Conservation (phyloP, 2,888 invertebrate genomes). For the Perizoma affinitatum region DNA sequence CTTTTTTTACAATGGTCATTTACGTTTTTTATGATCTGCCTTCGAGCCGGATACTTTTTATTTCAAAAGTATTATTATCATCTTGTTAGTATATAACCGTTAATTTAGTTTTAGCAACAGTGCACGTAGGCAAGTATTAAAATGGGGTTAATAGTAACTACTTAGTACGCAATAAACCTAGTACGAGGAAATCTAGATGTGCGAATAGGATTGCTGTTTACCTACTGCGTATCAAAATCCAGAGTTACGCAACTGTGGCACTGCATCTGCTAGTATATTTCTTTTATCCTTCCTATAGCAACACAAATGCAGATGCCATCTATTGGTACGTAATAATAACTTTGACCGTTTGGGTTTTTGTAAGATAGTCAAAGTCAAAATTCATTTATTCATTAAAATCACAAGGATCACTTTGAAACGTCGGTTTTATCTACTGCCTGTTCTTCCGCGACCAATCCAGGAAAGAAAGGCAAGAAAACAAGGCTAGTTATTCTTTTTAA, state of each 20-base stretch:
- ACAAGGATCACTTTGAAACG: too few relatives aligned
- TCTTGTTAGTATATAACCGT: too few relatives aligned
- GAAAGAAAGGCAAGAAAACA: too few relatives aligned
- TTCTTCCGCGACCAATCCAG: too few relatives aligned
- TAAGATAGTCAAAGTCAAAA: too few relatives aligned
- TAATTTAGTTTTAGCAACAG: too few relatives aligned
- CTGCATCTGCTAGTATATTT: too few relatives aligned
- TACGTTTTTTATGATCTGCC: not conserved
- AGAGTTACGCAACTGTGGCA: constrained; percentile 6
- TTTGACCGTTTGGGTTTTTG: too few relatives aligned
- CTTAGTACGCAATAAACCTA: constrained; percentile 14
- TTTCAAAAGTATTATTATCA: not conserved
- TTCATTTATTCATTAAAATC: too few relatives aligned
- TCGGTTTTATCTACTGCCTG: too few relatives aligned
- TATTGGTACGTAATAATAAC: not conserved
- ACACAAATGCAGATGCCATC: constrained; percentile 11
- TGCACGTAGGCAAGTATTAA: not conserved
- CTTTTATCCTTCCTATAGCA: not conserved
- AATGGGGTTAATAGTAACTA: constrained; percentile 8
- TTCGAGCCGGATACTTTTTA: constrained; percentile 1
- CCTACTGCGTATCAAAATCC: constrained; percentile 9
- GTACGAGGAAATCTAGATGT: constrained; percentile 28
- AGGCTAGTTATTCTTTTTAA: too few relatives aligned
- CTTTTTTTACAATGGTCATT: constrained; percentile 9
- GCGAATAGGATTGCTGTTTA: constrained; percentile 19